Percentiles rank a stretch among this genome's conserved stretches.
Conservation (phyloP, 1,140 invertebrate species). For the Camponotus pennsylvanicus region DNA sequence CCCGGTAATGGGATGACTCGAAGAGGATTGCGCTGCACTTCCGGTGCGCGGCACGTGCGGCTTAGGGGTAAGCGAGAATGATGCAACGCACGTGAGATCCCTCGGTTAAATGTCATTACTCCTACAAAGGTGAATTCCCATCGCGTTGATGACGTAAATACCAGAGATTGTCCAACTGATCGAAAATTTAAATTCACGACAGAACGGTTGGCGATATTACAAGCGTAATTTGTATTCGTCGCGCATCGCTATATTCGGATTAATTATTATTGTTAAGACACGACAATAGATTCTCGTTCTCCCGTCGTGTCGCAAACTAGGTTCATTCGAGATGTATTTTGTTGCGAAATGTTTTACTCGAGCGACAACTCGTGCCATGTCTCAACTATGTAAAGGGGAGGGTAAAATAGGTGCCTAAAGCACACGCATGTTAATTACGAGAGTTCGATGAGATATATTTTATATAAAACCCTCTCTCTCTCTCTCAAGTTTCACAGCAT, state of each 20-base stretch:
- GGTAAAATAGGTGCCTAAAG: slow-evolving; percentile 19
- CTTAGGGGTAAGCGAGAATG: slow-evolving; percentile 16
- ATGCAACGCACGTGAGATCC: slow-evolving; percentile 6
- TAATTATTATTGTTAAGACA: slow-evolving; percentile 4
- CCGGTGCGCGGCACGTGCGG: slow-evolving; percentile 22
- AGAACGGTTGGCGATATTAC: neutral
- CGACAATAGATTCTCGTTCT: neutral
- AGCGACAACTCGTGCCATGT: neutral
- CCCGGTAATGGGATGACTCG: neutral
- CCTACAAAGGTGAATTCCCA: neutral
- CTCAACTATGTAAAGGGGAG: slow-evolving; percentile 24
- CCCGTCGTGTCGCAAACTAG: slow-evolving; percentile 11
- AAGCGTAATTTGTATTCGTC: slow-evolving; percentile 7
- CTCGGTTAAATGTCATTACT: slow-evolving; percentile 14
- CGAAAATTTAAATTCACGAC: neutral
- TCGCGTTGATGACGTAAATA: neutral
- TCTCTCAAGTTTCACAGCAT: slow-evolving; percentile 14
- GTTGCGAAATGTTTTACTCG: slow-evolving; percentile 14
- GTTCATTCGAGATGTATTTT: slow-evolving; percentile 5
- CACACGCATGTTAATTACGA: slow-evolving; percentile 42
- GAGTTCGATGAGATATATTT: neutral
- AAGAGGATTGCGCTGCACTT: neutral
- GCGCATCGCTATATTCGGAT: neutral
- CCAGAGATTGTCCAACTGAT: neutral
- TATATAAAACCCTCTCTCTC: slow-evolving; percentile 18